phyloP scores from a whole-genome alignment of 2,888 invertebrate species.

The Morpho helenor region DNA sequence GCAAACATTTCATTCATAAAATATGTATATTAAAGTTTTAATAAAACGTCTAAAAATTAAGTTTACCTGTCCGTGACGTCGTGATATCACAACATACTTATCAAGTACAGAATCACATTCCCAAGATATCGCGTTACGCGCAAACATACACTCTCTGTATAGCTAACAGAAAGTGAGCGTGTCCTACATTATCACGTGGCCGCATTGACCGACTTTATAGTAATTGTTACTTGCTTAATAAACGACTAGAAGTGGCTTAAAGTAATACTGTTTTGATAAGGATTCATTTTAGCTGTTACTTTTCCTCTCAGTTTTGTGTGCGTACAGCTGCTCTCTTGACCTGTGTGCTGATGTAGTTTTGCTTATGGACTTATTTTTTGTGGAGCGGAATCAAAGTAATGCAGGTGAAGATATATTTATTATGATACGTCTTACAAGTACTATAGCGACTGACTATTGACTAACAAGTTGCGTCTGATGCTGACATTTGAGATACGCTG shows the following conservation, averaged over 20 bases:
- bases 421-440: too few species aligned
- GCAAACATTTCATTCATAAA: too few species aligned
- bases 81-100: slow-evolving; percentile 4
- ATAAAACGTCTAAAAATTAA: background rate
- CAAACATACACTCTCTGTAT: slow-evolving; percentile 15
- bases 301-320: too few species aligned
- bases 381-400: too few species aligned
- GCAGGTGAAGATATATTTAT: too few species aligned
- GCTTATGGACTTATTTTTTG: too few species aligned
- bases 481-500: too few species aligned
- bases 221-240: slow-evolving; percentile 21
- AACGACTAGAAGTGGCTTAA: slow-evolving; percentile 10
- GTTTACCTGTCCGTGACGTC: background rate
- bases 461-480: too few species aligned
- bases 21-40: too few species aligned
- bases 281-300: background rate
- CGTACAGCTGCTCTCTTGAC: too few species aligned
- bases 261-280: slow-evolving; percentile 7
- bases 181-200: slow-evolving; percentile 39
- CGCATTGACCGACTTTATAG: slow-evolving; percentile 21
- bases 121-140: slow-evolving; percentile 18
- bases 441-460: too few species aligned
- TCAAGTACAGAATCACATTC: slow-evolving; percentile 11
- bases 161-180: slow-evolving; percentile 40
- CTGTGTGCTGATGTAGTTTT: too few species aligned